These are phyloP conservation scores for Melieria crassipennis DNA, from an alignment of 2,888 invertebrate species.

Conservation along the genomic window DNA sequence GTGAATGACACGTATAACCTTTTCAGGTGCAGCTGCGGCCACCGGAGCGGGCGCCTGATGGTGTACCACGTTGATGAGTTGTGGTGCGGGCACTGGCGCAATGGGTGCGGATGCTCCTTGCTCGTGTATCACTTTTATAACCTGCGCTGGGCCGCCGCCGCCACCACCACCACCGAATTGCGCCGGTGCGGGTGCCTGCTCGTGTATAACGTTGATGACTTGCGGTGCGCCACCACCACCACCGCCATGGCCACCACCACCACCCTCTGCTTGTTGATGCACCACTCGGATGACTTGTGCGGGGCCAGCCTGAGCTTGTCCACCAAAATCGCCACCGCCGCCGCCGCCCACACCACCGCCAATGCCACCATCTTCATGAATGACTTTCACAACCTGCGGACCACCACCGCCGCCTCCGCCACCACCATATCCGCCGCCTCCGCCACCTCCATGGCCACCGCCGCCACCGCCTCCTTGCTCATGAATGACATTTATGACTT, in stretches of 20 bases:
- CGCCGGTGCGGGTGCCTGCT: constrained; percentile 28
- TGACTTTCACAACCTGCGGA: constrained; percentile 31
- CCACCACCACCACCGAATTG: constrained; percentile 10
- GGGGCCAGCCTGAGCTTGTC: constrained; percentile 28
- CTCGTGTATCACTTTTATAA: constrained; percentile 48
- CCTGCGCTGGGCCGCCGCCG: constrained; percentile 34
- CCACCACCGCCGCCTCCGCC: constrained; percentile 9
- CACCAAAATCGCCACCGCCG: constrained; percentile 39
- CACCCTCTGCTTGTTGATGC: constrained; percentile 43
- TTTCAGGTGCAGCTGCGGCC: constrained; percentile 40
- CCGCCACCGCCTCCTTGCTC: constrained; percentile 7
- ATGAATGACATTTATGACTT: constrained; percentile 42
- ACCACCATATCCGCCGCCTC: neutral
- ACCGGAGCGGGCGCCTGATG: constrained; percentile 36
- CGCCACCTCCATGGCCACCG: neutral
- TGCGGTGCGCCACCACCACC: constrained; percentile 31
- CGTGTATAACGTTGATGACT: constrained; percentile 46
- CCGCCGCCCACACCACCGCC: constrained; percentile 37
- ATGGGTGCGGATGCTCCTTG: constrained; percentile 14
- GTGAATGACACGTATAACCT: constrained; percentile 56
- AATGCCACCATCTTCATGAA: constrained; percentile 21
- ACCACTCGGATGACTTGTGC: constrained; percentile 53
- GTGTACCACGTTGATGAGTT: constrained; percentile 38
- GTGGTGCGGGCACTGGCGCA: constrained; percentile 3
- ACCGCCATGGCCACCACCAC: constrained; percentile 9